phyloP scores from a whole-genome alignment of 2,113 vertebrate species.

The Lepisosteus oculatus region DNA sequence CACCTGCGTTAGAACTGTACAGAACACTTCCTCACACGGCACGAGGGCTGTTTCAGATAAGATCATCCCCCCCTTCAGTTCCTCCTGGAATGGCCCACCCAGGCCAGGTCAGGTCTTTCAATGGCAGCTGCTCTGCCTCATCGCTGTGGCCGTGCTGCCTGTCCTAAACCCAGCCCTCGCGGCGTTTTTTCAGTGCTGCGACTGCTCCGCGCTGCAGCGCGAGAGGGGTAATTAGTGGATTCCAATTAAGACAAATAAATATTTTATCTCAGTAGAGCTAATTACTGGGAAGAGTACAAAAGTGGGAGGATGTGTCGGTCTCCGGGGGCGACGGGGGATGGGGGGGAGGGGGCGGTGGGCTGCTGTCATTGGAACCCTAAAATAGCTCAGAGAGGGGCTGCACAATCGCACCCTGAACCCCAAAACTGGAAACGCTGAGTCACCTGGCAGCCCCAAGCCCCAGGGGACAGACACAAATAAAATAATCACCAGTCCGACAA shows the following conservation, averaged over 20 bases:
- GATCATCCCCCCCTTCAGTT: too few species aligned
- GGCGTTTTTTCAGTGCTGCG: neutral
- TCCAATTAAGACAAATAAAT: conserved; percentile 6
- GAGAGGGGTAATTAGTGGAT: conserved; percentile 6
- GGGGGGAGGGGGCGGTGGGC: neutral
- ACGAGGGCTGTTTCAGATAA: neutral
- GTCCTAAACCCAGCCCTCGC: neutral
- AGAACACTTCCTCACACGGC: neutral
- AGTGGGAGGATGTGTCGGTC: neutral
- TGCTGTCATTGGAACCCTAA: neutral
- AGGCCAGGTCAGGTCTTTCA: neutral
- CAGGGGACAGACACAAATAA: too few species aligned
- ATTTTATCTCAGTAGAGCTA: conserved; percentile 7
- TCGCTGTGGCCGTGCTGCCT: neutral
- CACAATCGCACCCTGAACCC: neutral
- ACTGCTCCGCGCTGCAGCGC: neutral
- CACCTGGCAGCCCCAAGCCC: too few species aligned
- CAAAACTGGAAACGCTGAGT: too few species aligned
- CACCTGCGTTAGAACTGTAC: neutral
- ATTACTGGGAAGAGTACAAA: neutral
- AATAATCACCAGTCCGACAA: too few species aligned
- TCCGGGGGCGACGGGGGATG: neutral
- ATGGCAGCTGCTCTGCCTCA: neutral
- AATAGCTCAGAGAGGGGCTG: too few species aligned
- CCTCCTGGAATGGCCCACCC: too few species aligned